A percentile compares a stretch with the other conserved stretches of the same genome.
Evolutionary conservation across 2,797 vertebrate species (phyloP).

Genomic region (Syndactyla subalaris): DNA sequence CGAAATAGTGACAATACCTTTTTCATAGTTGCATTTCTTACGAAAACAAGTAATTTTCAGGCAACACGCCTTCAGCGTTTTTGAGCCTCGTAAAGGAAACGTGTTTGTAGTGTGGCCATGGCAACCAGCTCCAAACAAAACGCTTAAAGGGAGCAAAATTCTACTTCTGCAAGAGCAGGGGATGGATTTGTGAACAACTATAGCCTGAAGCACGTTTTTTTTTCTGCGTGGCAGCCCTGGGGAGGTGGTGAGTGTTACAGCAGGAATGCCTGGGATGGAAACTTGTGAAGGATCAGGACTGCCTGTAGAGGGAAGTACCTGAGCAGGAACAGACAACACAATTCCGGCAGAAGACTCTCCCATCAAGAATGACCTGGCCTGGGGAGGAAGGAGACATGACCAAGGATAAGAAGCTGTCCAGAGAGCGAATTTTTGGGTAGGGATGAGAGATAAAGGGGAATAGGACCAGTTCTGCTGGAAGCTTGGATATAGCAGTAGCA

Average conservation of each 20-base stretch:
- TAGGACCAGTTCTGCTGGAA: neutral
- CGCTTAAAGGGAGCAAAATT: neutral
- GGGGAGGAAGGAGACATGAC: neutral
- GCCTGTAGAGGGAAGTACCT: neutral
- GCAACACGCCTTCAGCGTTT: neutral
- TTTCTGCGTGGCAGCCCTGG: neutral
- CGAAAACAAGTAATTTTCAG: neutral
- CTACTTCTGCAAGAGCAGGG: neutral
- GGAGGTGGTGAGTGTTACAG: neutral
- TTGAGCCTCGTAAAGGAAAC: neutral
- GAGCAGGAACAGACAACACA: fast-evolving
- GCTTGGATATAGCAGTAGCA: neutral
- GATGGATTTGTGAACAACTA: neutral
- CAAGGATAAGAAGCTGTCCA: neutral
- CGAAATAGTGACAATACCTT: neutral
- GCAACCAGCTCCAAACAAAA: neutral
- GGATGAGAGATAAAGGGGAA: neutral
- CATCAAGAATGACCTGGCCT: neutral
- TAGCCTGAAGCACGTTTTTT: neutral
- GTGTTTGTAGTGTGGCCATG: neutral
- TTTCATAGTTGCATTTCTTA: neutral
- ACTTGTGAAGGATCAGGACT: neutral
- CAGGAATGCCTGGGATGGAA: neutral
- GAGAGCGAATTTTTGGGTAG: neutral
- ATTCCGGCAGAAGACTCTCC: neutral